Percentiles rank a stretch among this genome's conserved stretches.
These are phyloP conservation scores for Morone saxatilis DNA, from an alignment of 2,113 vertebrate genomes.

Conservation along the genomic window DNA sequence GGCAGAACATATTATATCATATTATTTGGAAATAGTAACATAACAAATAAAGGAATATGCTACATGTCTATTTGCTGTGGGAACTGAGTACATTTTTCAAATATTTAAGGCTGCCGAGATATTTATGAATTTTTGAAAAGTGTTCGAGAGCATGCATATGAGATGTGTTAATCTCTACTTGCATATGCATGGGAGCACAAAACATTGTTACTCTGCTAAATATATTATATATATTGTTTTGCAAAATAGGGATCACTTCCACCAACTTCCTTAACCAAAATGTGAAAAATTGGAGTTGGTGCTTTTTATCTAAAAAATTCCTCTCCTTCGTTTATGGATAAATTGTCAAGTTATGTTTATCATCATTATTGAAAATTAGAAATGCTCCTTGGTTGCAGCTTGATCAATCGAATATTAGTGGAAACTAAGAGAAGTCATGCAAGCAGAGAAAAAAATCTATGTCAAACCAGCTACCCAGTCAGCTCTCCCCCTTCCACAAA, in stretches of 20 bases:
- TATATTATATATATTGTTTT: background rate
- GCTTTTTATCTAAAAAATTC: background rate
- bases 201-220: background rate
- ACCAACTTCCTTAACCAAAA: background rate
- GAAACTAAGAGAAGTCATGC: slow-evolving; percentile 17
- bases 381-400: background rate
- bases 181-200: slow-evolving; percentile 17
- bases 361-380: slow-evolving; percentile 6
- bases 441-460: background rate
- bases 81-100: background rate
- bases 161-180: background rate
- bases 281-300: background rate
- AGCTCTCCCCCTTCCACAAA: background rate
- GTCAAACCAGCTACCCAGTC: background rate
- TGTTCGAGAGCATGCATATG: background rate
- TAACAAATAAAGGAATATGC: background rate
- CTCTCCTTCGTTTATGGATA: background rate
- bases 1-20: background rate
- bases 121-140: background rate
- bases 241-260: background rate
- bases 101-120: background rate
- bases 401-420: slow-evolving; percentile 11
- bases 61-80: background rate
- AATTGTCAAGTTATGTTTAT: slow-evolving; percentile 1
- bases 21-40: background rate